These are phyloP conservation scores for Drosophila sp. DNA, from an alignment of 1,140 invertebrate genomes.

Conservation along the genomic window DNA sequence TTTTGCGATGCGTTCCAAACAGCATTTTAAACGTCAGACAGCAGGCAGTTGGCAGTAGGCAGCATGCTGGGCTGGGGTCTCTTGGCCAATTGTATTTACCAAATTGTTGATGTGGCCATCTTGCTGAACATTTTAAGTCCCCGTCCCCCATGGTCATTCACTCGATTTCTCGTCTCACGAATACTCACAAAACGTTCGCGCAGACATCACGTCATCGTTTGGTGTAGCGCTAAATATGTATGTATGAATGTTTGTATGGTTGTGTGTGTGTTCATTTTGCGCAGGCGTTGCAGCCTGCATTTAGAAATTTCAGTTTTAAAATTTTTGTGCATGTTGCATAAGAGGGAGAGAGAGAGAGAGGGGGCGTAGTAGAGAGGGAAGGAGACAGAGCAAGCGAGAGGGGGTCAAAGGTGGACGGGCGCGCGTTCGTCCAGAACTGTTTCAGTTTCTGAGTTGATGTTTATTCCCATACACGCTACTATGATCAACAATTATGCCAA, in stretches of 20 bases:
- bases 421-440: conserved; percentile 77
- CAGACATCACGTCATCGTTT: conserved; percentile 11
- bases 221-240: too few relatives aligned
- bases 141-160: conserved; percentile 53
- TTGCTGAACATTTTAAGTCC: conserved; percentile 25
- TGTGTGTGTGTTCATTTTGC: conserved; percentile 47
- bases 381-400: conserved; percentile 35
- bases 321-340: conserved; percentile 77
- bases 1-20: neutral
- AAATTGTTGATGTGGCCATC: conserved; percentile 18
- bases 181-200: conserved; percentile 23
- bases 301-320: conserved; percentile 62
- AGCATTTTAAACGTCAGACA: too few relatives aligned
- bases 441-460: conserved; percentile 35
- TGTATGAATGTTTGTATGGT: neutral
- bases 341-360: conserved; percentile 19
- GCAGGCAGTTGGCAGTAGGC: too few relatives aligned
- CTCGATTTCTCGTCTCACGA: conserved; percentile 50
- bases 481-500: conserved; percentile 77
- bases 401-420: conserved; percentile 78
- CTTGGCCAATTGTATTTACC: neutral
- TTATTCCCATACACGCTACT: conserved; percentile 80
- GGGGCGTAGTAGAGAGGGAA: neutral
- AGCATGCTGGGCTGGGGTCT: neutral
- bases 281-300: conserved; percentile 73